Evolutionary conservation across 2,113 vertebrate genomes (phyloP), one percentile per base, ranked within the genome.

Genomic region (Nibea albiflora): DNA sequence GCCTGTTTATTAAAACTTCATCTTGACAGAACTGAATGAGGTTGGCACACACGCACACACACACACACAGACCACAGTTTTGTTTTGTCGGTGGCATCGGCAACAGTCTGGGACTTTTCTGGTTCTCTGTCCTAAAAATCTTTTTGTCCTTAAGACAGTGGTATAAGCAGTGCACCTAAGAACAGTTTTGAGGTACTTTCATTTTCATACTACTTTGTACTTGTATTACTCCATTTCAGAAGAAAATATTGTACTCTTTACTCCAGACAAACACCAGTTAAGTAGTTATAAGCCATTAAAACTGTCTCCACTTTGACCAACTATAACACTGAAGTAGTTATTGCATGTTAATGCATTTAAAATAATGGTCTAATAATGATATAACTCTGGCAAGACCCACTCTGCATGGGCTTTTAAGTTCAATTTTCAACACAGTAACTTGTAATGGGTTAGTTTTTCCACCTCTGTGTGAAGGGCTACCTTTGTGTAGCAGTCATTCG

Each of bases 51-150:
- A 15, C 54, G 24, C 11, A 22, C n/a, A 22, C 52, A 54, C 20
- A 24, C n/a, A 54, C 9, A 54, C 52, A 54, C 10, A 35, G 11
- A 22, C 9, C 10, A 54, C 53, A 39, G 35, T 63, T 44, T 49
- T 66, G 57, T 60, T 73, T 61, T 61, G 42, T 49, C 11, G 0
- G 35, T 61, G 46, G n/a, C 22, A 44, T 60, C 44, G 62, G 49
- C 64, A 65, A 24, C 60, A 66, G 61, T 57, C 53, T 71, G 15
- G 20, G 50, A 53, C 28, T 39, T 31, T 68, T 76, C 72, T 35
- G 35, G 62, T 80, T 46, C 9, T 58, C 53, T 10, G 14, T 19
- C n/a, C n/a, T 15, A 15, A 58, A 11, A 72, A 6, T 14, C 3
- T 11, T 64, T 44, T 46, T 64, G 12, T 11, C 12, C 15, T 26